Evolutionary conservation across 2,113 vertebrate genomes (phyloP).

Genomic region (Tragelaphus buxtoni): DNA sequence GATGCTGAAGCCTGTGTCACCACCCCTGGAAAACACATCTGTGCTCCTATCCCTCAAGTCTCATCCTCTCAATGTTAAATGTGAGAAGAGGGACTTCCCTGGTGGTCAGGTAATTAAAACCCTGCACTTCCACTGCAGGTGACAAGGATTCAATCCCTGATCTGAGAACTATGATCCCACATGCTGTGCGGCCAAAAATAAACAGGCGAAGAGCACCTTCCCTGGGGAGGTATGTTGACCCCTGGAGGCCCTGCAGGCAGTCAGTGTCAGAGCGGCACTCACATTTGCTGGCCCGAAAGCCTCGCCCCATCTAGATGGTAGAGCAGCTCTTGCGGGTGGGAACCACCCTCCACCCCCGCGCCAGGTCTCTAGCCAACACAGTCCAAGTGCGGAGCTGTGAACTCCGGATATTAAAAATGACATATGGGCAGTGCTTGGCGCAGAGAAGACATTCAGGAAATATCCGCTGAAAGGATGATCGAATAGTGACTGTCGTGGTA

Average conservation of each 20-base stretch:
- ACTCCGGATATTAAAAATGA: not conserved
- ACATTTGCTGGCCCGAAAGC: not conserved
- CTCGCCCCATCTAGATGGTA: not conserved
- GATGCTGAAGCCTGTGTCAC: not conserved
- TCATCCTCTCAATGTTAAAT: not conserved
- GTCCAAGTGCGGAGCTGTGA: not conserved
- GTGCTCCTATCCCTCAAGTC: not conserved
- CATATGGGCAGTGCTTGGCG: not conserved
- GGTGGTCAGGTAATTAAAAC: not conserved
- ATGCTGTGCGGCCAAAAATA: not conserved
- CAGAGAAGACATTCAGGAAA: not conserved
- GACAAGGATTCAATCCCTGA: not conserved
- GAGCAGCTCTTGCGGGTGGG: not conserved
- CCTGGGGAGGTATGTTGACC: too few relatives aligned
- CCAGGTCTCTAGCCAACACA: not conserved
- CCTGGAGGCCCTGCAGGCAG: not conserved
- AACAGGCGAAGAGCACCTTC: not conserved
- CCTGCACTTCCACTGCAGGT: not conserved
- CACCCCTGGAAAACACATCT: not conserved
- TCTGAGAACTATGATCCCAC: not conserved
- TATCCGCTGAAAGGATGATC: not conserved
- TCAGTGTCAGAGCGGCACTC: not conserved
- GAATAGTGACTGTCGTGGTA: not conserved
- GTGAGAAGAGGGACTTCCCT: not conserved
- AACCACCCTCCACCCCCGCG: not conserved